Conservation (phyloP, 2,113 vertebrate species). For the Polypterus bichir region DNA sequence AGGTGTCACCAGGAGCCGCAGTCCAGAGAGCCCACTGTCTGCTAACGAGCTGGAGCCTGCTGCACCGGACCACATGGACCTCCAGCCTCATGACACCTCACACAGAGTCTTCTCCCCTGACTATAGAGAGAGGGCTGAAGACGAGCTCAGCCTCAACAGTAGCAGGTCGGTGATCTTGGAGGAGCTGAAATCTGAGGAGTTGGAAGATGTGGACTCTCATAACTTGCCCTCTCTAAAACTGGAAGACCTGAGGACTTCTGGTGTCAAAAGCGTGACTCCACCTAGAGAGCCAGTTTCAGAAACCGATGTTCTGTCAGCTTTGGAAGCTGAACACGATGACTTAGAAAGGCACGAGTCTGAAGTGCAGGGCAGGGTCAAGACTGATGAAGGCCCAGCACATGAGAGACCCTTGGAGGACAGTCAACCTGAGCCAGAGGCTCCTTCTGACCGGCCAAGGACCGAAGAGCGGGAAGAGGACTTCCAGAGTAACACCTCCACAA, state of each 20-base stretch:
- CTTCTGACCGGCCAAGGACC: constrained; percentile 16
- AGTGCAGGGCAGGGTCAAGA: constrained; percentile 18
- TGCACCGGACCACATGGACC: constrained; percentile 26
- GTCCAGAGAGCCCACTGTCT: constrained; percentile 34
- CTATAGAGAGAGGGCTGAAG: constrained; percentile 18
- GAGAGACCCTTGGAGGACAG: no score
- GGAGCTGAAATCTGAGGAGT: constrained; percentile 41
- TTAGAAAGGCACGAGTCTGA: constrained; percentile 15
- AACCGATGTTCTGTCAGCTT: constrained; percentile 21
- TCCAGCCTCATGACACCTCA: constrained; percentile 14
- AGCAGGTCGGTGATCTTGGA: constrained; percentile 55
- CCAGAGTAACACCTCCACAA: no score
- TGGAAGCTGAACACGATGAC: constrained; percentile 18
- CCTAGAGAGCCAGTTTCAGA: constrained; percentile 13
- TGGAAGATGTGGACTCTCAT: constrained; percentile 18
- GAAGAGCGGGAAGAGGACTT: constrained; percentile 22
- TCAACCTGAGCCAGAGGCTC: constrained; percentile 8
- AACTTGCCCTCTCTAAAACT: constrained; percentile 14
- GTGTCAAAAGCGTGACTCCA: no score
- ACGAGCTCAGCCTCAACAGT: constrained; percentile 29
- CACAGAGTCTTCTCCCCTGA: no score
- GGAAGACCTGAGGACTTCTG: constrained; percentile 24
- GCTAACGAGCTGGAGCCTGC: constrained; percentile 33
- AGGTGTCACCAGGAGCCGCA: constrained; percentile 12
- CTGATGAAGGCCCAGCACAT: constrained; percentile 16